Percentiles rank a stretch among this genome's conserved stretches.
Conservation (phyloP, 2,113 vertebrate species). For the Ramphastos sulfuratus region DNA sequence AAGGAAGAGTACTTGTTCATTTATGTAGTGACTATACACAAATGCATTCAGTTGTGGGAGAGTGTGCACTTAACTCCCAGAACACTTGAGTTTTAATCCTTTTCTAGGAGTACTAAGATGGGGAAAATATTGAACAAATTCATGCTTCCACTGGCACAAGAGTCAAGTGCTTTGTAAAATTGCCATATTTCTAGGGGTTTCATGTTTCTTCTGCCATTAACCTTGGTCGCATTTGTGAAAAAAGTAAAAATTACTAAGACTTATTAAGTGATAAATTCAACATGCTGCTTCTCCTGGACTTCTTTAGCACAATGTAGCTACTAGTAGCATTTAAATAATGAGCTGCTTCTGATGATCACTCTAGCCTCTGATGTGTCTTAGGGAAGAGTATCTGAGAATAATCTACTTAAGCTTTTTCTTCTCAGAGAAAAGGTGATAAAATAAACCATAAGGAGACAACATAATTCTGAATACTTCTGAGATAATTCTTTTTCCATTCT, state of each 20-base stretch:
- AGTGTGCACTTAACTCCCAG: background rate
- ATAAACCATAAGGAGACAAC: background rate
- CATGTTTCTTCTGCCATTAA: background rate
- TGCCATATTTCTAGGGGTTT: background rate
- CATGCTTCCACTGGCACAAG: background rate
- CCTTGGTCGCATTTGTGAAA: background rate
- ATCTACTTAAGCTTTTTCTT: background rate
- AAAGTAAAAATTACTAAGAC: background rate
- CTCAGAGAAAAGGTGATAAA: background rate
- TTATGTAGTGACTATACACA: background rate
- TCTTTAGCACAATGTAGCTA: background rate
- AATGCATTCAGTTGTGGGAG: background rate
- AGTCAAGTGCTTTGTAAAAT: background rate
- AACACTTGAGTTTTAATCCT: background rate
- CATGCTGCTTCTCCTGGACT: background rate
- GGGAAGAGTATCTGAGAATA: background rate
- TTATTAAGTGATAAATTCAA: background rate
- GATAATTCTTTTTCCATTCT: background rate
- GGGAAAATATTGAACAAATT: background rate
- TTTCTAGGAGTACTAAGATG: background rate
- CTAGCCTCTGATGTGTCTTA: background rate
- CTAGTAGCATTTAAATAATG: background rate
- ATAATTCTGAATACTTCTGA: background rate
- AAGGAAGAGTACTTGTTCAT: background rate
- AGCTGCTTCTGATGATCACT: background rate